Evolutionary conservation across 2,888 invertebrate species (phyloP), one percentile per base, ranked within the genome.

Genomic region (Portevinia maculata): DNA sequence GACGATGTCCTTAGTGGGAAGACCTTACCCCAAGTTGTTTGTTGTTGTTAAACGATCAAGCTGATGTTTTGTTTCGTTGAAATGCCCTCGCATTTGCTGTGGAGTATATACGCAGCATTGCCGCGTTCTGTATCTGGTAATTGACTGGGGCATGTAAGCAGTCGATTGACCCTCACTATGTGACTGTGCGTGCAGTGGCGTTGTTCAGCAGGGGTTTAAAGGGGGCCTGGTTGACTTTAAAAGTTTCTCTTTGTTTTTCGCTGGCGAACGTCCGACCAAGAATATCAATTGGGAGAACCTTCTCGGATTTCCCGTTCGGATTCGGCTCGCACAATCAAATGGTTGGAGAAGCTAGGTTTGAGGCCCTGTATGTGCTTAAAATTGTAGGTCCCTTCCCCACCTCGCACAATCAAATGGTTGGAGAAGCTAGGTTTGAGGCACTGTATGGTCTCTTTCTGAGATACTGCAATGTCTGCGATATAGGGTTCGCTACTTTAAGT

Each of bases 1-100:
- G 84, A 84, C 52, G 84, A 84, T 84, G 84, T 84, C 84, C 84
- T 84, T 84, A 84, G 79, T 84, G 64, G 62, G 84, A 84, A 84
- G 84, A 74, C 84, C 84, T 84, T 79, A 79, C 67, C 69, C 32
- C 24, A 65, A 62, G 78, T 73, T 52, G 11, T 53, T 48, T 55
- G 41, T 65, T 75, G 34, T 69, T 75, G 59, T 64, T 57, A 17
- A 65, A 53, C 46, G 48, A 32, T 65, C 15, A 34, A 75, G 69
- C 64, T 59, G 41, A 60, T 64, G 64, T 60, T 76, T 70, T 71
- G 76, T 65, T 71, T 59, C 37, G 59, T 48, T 52, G 59, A 75
- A 69, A 64, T 69, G 57, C 75, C 41, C 75, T 70, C 59, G 44
- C 44, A 21, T 44, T 44, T 11, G 39, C 55, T 41, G 41, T 32